phyloP scores from a whole-genome alignment of 2,888 invertebrate genomes.

The Blastobasis adustella region DNA sequence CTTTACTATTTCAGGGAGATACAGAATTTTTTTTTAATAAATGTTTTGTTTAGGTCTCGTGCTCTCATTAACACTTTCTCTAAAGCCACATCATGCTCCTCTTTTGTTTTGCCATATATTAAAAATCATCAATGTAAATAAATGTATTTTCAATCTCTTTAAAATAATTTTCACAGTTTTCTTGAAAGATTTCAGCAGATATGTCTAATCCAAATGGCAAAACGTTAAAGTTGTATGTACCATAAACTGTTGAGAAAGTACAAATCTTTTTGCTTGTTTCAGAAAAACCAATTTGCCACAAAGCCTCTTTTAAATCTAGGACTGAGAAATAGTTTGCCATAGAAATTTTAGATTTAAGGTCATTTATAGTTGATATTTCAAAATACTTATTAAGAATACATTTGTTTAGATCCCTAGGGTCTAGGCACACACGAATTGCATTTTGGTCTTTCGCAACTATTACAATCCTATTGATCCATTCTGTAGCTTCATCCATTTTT shows the following conservation, averaged over 20 bases:
- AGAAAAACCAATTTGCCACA: not conserved
- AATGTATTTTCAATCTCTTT: not conserved
- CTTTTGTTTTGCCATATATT: not conserved
- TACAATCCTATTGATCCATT: slow-evolving; percentile 6
- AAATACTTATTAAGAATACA: slow-evolving; percentile 4
- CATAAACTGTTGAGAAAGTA: slow-evolving; percentile 1
- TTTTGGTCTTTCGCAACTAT: slow-evolving; percentile 5
- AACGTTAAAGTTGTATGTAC: not conserved
- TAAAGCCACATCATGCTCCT: not conserved
- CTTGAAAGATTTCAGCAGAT: slow-evolving; percentile 4
- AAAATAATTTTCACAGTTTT: slow-evolving; percentile 1
- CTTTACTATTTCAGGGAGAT: not conserved
- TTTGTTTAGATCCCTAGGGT: slow-evolving; percentile 4
- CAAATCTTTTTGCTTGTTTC: not conserved
- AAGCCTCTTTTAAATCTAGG: slow-evolving; percentile 1
- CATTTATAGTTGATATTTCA: not conserved
- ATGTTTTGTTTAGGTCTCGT: not conserved
- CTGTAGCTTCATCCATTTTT: slow-evolving; percentile 3
- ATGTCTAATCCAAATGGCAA: slow-evolving; percentile 1
- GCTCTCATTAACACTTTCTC: not conserved
- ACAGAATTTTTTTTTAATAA: not conserved
- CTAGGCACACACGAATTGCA: slow-evolving; percentile 4
- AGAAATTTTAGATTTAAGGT: not conserved
- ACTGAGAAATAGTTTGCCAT: slow-evolving; percentile 3
- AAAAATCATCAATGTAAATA: slow-evolving; percentile 6